phyloP scores from a whole-genome alignment of 2,113 vertebrate genomes.

The Lethenteron camtschaticum region DNA sequence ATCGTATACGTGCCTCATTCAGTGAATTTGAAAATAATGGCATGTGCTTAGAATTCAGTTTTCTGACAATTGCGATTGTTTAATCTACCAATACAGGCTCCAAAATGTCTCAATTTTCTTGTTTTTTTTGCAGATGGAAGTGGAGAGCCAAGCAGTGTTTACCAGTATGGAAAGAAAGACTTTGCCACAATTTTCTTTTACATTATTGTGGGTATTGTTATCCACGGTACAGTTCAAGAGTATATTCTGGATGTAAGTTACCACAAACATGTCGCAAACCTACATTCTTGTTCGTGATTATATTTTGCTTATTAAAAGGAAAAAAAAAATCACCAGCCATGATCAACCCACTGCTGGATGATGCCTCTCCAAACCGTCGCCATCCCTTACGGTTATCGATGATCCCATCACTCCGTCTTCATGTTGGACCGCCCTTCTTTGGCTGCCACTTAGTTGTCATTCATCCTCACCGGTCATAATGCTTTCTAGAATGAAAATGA shows the following conservation, averaged over 20 bases:
- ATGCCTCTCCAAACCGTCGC: no score
- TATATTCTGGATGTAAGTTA: slow-evolving; percentile 71
- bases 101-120: not conserved
- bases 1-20: no score
- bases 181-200: slow-evolving; percentile 74
- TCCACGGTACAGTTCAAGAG: slow-evolving; percentile 83
- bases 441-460: no score
- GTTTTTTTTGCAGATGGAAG: slow-evolving; percentile 42
- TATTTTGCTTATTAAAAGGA: not conserved
- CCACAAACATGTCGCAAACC: not conserved
- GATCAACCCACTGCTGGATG: not conserved
- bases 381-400: no score
- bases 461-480: no score
- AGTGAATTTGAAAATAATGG: no score
- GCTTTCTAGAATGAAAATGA: no score
- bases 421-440: no score
- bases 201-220: slow-evolving; percentile 65
- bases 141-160: slow-evolving; percentile 35
- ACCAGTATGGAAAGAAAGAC: slow-evolving; percentile 77
- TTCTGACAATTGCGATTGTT: not conserved
- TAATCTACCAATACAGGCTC: not conserved
- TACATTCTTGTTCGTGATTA: not conserved
- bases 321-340: not conserved
- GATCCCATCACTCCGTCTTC: no score
- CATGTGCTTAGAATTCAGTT: not conserved